Evolutionary conservation across 2,113 vertebrate species (phyloP).

Genomic region (Turdus rufiventris): DNA sequence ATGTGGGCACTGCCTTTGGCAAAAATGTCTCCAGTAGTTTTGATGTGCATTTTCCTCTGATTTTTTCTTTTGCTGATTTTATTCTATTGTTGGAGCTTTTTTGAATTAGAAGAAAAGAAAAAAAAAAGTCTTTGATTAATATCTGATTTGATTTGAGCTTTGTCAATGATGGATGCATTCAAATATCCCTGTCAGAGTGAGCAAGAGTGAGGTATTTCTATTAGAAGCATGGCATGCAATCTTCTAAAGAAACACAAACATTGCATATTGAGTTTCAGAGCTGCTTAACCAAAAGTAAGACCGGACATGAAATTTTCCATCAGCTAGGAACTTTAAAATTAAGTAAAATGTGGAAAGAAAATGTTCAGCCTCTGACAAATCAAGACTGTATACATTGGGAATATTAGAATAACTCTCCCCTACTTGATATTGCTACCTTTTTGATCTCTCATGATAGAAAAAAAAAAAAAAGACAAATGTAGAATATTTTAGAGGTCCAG

Average conservation of each 20-base stretch:
- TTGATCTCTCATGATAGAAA: background rate
- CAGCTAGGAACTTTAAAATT: constrained; percentile 15
- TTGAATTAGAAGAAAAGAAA: constrained; percentile 51
- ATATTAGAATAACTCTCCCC: background rate
- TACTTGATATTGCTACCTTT: background rate
- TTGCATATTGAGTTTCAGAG: constrained; percentile 38
- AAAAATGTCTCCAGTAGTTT: background rate
- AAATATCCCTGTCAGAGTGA: constrained; percentile 65
- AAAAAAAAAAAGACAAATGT: background rate
- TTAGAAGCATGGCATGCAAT: constrained; percentile 10
- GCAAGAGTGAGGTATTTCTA: constrained; percentile 36
- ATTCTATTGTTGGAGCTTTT: constrained; percentile 55
- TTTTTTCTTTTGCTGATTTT: constrained; percentile 49
- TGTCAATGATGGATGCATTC: constrained; percentile 62
- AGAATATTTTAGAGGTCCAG: background rate
- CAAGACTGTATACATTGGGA: background rate
- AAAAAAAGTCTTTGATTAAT: constrained; percentile 58
- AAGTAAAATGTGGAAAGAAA: constrained; percentile 24
- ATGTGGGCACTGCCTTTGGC: background rate
- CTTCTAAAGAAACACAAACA: background rate
- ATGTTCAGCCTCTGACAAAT: background rate
- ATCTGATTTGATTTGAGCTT: constrained; percentile 63
- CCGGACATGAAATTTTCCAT: background rate
- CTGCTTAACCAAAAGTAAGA: constrained; percentile 9
- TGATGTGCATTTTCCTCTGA: constrained; percentile 1